These are phyloP conservation scores for Coremacera marginata DNA, from an alignment of 2,888 invertebrate genomes.

Conservation along the genomic window DNA sequence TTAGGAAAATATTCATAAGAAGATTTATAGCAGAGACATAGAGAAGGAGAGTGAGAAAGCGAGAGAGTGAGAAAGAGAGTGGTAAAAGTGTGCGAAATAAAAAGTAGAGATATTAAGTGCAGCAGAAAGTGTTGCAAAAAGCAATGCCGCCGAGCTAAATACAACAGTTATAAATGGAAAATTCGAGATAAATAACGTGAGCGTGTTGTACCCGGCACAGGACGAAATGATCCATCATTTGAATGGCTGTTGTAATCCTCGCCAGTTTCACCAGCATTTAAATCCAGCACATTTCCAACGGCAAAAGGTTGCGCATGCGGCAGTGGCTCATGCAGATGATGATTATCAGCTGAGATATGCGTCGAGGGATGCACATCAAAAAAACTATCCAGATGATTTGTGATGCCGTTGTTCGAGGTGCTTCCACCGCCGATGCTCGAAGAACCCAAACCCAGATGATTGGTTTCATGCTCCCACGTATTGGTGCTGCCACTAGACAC, in stretches of 20 bases:
- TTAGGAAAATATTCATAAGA: slow-evolving; percentile 33
- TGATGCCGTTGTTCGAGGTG: slow-evolving; percentile 58
- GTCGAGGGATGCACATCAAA: slow-evolving; percentile 59
- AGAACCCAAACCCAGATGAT: slow-evolving; percentile 54
- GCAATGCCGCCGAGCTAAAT: neutral
- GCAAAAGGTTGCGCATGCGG: slow-evolving; percentile 60
- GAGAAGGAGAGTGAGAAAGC: slow-evolving; percentile 27
- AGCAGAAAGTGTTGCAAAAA: slow-evolving; percentile 3
- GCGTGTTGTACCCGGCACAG: slow-evolving; percentile 65
- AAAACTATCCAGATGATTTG: slow-evolving; percentile 67
- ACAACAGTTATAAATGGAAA: neutral
- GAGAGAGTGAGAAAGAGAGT: neutral
- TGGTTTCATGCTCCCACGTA: slow-evolving; percentile 66
- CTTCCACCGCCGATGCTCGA: slow-evolving; percentile 2
- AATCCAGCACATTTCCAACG: slow-evolving; percentile 64
- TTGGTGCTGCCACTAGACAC: slow-evolving; percentile 45
- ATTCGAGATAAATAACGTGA: slow-evolving; percentile 16
- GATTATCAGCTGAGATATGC: slow-evolving; percentile 38
- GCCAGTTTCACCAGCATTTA: slow-evolving; percentile 62
- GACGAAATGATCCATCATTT: slow-evolving; percentile 63
- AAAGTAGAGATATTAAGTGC: neutral
- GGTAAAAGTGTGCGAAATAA: neutral
- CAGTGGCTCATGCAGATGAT: slow-evolving; percentile 41
- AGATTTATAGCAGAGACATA: slow-evolving; percentile 27
- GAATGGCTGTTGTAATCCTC: slow-evolving; percentile 51